Percentiles rank a stretch among this genome's conserved stretches.
Conservation (phyloP, 2,888 invertebrate genomes). For the Coremacera marginata region DNA sequence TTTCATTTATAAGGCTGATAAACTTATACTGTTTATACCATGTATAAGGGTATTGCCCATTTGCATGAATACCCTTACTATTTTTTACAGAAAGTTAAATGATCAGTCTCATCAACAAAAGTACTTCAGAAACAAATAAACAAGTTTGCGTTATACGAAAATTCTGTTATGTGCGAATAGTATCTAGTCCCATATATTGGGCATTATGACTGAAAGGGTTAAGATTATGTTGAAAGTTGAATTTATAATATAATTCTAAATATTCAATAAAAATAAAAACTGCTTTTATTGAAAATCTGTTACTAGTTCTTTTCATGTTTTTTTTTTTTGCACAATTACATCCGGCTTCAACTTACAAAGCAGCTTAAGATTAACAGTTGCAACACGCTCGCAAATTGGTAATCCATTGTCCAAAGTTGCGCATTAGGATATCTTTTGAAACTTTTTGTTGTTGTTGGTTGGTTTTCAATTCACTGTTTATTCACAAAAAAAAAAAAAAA, state of each 20-base stretch:
- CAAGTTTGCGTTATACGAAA: too few species aligned
- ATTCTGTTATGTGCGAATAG: too few species aligned
- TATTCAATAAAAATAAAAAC: background rate
- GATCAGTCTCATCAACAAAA: too few species aligned
- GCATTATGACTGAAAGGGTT: too few species aligned
- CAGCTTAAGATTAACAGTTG: constrained; percentile 34
- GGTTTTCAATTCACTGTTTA: background rate
- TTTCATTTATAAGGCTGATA: too few species aligned
- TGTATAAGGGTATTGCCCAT: too few species aligned
- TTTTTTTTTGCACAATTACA: constrained; percentile 21
- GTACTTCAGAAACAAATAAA: too few species aligned
- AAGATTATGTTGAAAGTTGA: background rate
- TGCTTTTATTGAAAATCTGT: background rate
- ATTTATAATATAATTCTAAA: background rate
- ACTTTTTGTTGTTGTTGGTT: background rate
- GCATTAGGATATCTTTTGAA: constrained; percentile 42
- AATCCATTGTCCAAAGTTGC: constrained; percentile 52
- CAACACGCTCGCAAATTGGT: constrained; percentile 50
- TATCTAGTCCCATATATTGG: background rate
- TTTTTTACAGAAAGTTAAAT: too few species aligned
- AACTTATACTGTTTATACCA: too few species aligned
- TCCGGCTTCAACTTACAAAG: constrained; percentile 31
- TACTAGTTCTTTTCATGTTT: too few species aligned
- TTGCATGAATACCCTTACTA: too few species aligned
- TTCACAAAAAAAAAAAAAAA: constrained; percentile 15